Evolutionary conservation across 2,888 invertebrate species (phyloP), one percentile per base, ranked within the genome.

Genomic region (Diarsia dahlii): DNA sequence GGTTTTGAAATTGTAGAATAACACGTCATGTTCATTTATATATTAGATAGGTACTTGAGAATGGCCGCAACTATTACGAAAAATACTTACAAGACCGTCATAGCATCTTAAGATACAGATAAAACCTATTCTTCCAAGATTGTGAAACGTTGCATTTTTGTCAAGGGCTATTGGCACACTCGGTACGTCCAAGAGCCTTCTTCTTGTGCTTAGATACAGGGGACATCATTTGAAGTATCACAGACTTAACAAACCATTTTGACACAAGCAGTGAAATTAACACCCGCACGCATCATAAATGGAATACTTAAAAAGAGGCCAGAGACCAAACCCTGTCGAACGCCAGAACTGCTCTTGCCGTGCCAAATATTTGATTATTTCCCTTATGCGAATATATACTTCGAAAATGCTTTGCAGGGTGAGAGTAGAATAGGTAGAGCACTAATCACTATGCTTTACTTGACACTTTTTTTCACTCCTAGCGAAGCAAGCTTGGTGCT

Each of bases 1-100:
- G 45, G 20, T 50, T 64, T 75, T 45, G 13, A 28, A n/a, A 52
- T 28, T 50, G n/a, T 58, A 48, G 39, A 56, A 46, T 23, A 28
- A 39, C 34, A 20, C 20, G 52, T 34, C 34, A 56, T 66, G 39
- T 64, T 65, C 9, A 58, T 70, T 67, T 76, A 76, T 60, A 60
- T 46, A 71, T 18, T n/a, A 20, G 15, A 18, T 54, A 20, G 15
- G 13, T 54, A 71, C 71, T 80, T 62, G 52, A 60, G 46, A 79
- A 70, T 69, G 1, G 39, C 18, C 28, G 45, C 68, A 46, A 56
- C 23, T 56, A 20, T 76, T 58, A 62, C 56, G 79, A 73, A 80
- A 80, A 72, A 48, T 62, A 60, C 72, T 80, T 71, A 71, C 52
- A 34, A 76, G 23, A 80, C 23, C 4, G 23, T 60, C 23, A 13